Percentiles rank a stretch among this genome's conserved stretches.
These are phyloP conservation scores for Laupala kohalensis DNA, from an alignment of 1,140 invertebrate genomes.

Conservation along the genomic window DNA sequence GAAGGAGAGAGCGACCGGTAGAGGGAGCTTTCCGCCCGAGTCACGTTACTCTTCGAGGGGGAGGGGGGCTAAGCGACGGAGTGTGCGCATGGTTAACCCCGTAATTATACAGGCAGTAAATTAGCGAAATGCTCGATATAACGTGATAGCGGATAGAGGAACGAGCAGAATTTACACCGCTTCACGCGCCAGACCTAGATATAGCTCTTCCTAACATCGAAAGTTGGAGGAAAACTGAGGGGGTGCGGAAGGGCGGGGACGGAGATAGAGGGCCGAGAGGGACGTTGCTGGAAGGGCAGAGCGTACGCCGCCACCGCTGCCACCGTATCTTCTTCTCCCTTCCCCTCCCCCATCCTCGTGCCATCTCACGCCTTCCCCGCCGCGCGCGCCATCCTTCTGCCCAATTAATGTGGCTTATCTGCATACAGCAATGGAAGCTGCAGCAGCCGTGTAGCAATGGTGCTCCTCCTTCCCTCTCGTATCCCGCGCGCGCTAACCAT, in stretches of 20 bases:
- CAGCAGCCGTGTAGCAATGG: slow-evolving; percentile 9
- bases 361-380: not conserved
- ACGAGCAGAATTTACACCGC: slow-evolving; percentile 17
- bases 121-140: slow-evolving; percentile 18
- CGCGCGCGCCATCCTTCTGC: not conserved
- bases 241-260: not conserved
- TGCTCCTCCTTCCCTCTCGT: slow-evolving; percentile 3
- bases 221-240: slow-evolving; percentile 13
- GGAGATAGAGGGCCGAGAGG: not conserved
- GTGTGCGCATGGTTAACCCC: slow-evolving; percentile 16
- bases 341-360: not conserved
- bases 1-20: no score
- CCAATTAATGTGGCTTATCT: slow-evolving; percentile 20
- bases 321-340: not conserved
- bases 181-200: slow-evolving; percentile 14
- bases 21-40: no score
- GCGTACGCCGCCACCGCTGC: no score
- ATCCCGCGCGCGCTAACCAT: not conserved
- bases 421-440: slow-evolving; percentile 17
- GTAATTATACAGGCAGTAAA: slow-evolving; percentile 19
- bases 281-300: not conserved
- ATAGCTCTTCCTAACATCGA: slow-evolving; percentile 16
- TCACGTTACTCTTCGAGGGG: no score
- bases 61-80: no score
- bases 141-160: slow-evolving; percentile 15